These are phyloP conservation scores for Orthosia gothica DNA, from an alignment of 2,888 invertebrate genomes.

Conservation along the genomic window DNA sequence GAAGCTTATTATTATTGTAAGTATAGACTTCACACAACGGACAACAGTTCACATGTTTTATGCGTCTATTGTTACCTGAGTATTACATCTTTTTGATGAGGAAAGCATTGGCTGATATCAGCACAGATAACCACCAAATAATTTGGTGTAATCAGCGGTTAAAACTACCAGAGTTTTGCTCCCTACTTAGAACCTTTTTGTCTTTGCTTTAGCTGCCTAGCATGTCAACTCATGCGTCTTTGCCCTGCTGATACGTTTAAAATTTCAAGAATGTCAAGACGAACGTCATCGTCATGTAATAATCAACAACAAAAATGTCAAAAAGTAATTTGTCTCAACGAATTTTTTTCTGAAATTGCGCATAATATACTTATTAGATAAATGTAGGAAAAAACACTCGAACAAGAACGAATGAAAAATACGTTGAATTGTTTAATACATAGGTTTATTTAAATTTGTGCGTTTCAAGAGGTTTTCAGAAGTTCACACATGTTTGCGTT, in stretches of 20 bases:
- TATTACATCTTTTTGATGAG: slow-evolving; percentile 35
- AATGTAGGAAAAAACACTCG: slow-evolving; percentile 4
- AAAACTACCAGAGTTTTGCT: neutral
- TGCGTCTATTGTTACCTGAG: slow-evolving; percentile 29
- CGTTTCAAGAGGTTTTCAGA: slow-evolving; percentile 35
- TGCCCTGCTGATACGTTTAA: neutral
- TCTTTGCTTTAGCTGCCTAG: neutral
- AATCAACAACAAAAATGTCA: slow-evolving; percentile 62
- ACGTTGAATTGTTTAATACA: slow-evolving; percentile 3
- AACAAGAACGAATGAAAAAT: slow-evolving; percentile 21
- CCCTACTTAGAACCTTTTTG: slow-evolving; percentile 15
- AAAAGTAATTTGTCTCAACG: slow-evolving; percentile 37
- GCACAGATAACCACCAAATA: neutral
- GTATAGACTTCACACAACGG: slow-evolving; percentile 25
- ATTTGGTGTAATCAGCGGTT: neutral
- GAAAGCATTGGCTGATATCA: slow-evolving; percentile 22
- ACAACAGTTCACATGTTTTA: slow-evolving; percentile 31
- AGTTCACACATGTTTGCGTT: slow-evolving; percentile 15
- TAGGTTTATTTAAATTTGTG: slow-evolving; percentile 21
- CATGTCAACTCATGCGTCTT: slow-evolving; percentile 1
- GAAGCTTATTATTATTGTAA: slow-evolving; percentile 38
- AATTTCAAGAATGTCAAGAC: slow-evolving; percentile 14
- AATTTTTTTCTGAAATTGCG: slow-evolving; percentile 39
- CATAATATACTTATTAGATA: slow-evolving; percentile 16
- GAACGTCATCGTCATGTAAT: slow-evolving; percentile 13